Evolutionary conservation across 2,797 vertebrate genomes (phyloP).

Genomic region (Decapterus maruadsi): DNA sequence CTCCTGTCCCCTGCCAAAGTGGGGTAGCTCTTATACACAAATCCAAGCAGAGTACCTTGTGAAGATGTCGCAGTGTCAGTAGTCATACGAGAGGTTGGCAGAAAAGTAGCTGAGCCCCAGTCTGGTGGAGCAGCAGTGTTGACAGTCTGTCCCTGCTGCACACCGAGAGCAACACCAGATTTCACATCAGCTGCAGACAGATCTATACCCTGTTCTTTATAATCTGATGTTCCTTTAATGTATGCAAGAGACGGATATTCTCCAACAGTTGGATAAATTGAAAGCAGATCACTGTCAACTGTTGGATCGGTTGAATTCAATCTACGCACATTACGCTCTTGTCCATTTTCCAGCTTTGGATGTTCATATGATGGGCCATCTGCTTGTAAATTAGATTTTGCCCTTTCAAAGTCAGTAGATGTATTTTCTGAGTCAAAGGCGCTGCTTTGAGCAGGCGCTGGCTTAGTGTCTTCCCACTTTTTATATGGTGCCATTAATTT

Average conservation of each 20-base stretch:
- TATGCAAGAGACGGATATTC: slow-evolving; percentile 41
- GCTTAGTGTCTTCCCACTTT: slow-evolving; percentile 67
- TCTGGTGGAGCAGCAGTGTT: slow-evolving; percentile 47
- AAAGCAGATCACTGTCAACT: slow-evolving; percentile 40
- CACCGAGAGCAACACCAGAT: slow-evolving; percentile 39
- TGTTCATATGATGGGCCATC: slow-evolving; percentile 57
- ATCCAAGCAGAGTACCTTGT: slow-evolving; percentile 19
- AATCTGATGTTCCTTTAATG: slow-evolving; percentile 33
- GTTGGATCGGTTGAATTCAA: slow-evolving; percentile 49
- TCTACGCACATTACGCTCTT: slow-evolving; percentile 38
- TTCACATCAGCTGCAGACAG: slow-evolving; percentile 46
- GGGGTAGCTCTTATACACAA: slow-evolving; percentile 12
- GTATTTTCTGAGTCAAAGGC: slow-evolving; percentile 62
- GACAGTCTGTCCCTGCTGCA: slow-evolving; percentile 16
- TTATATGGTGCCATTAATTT: slow-evolving; percentile 63
- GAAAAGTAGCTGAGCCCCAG: slow-evolving; percentile 27
- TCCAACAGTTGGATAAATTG: slow-evolving; percentile 41
- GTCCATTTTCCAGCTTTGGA: slow-evolving; percentile 51
- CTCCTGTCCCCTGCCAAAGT: slow-evolving; percentile 22
- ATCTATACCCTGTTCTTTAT: slow-evolving; percentile 38
- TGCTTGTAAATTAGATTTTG: slow-evolving; percentile 60
- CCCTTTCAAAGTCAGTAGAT: slow-evolving; percentile 57
- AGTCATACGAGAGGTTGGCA: slow-evolving; percentile 38
- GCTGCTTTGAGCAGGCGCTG: slow-evolving; percentile 52
- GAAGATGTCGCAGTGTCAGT: slow-evolving; percentile 46